phyloP scores from a whole-genome alignment of 2,888 invertebrate species.

The Papilio demoleus region DNA sequence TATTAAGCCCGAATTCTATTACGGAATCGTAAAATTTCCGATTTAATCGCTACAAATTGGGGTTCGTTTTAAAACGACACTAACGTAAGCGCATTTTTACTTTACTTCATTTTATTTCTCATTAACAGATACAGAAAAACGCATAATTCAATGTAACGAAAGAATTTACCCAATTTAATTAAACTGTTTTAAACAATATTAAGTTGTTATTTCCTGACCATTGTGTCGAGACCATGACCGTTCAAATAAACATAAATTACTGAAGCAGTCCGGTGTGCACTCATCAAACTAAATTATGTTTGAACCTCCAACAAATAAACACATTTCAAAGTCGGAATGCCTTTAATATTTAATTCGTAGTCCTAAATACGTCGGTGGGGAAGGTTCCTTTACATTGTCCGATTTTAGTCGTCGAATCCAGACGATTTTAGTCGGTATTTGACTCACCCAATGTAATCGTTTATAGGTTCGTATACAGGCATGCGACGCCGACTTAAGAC shows the following conservation, averaged over 20 bases:
- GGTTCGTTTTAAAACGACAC: conserved; percentile 27
- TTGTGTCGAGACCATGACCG: not conserved
- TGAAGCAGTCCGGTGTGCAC: not conserved
- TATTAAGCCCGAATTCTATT: conserved; percentile 47
- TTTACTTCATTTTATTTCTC: not conserved
- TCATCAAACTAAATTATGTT: conserved; percentile 12
- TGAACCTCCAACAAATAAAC: not conserved
- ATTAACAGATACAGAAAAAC: not conserved
- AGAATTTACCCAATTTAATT: not conserved
- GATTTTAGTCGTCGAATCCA: no score
- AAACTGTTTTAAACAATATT: not conserved
- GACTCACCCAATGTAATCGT: no score
- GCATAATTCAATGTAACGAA: not conserved
- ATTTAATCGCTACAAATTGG: conserved; percentile 45
- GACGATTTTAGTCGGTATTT: no score
- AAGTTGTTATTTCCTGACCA: conserved; percentile 4
- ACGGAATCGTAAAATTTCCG: conserved; percentile 46
- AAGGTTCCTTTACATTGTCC: no score
- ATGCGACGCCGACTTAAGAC: no score
- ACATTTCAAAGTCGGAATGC: conserved; percentile 5
- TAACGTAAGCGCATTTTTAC: conserved; percentile 2
- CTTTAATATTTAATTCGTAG: conserved; percentile 37
- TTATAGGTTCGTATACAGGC: no score
- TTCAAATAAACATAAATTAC: not conserved
- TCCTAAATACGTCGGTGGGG: conserved; percentile 31